Evolutionary conservation across 2,888 invertebrate genomes (phyloP), one percentile per base, ranked within the genome.

Genomic region (Beris chalybata): DNA sequence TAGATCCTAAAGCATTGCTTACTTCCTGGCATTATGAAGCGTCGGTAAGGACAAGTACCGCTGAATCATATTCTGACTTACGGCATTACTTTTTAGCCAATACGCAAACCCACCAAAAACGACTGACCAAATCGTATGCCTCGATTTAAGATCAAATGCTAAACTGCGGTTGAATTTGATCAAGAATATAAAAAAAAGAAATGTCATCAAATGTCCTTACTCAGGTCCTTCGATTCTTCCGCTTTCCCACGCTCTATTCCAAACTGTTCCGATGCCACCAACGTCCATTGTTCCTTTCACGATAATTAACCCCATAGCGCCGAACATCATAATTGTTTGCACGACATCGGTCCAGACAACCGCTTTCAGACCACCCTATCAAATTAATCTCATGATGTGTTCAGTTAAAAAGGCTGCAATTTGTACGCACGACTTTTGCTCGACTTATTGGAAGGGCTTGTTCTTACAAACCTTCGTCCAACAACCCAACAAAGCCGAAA

Each of bases 41-140:
- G 84, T 86, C 0, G 89, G 86, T 58, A 91, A 78, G 12, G 90
- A 85, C 52, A 92, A 79, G 74, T 90, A 90, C 61, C 92, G 82
- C 75, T 92, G 92, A 70, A 92, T 86, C 89, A 91, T 91, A 44
- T 89, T 87, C 77, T 92, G 92, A 77, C 89, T 90, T 3, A 90
- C 87, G 30, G 88, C 89, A 72, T 89, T 86, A 72, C 86, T 86
- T 58, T 89, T 88, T 4, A 89, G 80, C 89, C 89, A 90, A 71
- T 88, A 87, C 64, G 90, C 84, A 57, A 85, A 85, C 3, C 89
- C 88, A 3, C 92, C 92, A 70, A 92, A 79, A 2, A 81, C 71
- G n/a, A 90, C 82, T 0, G 88, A 86, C 85, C 89, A 90, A 55
- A 91, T 79, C 0, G 90, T 86, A 74, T 91, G 89, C n/a, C 92